phyloP scores from a whole-genome alignment of 2,797 vertebrate genomes.

The Acanthopagrus latus region DNA sequence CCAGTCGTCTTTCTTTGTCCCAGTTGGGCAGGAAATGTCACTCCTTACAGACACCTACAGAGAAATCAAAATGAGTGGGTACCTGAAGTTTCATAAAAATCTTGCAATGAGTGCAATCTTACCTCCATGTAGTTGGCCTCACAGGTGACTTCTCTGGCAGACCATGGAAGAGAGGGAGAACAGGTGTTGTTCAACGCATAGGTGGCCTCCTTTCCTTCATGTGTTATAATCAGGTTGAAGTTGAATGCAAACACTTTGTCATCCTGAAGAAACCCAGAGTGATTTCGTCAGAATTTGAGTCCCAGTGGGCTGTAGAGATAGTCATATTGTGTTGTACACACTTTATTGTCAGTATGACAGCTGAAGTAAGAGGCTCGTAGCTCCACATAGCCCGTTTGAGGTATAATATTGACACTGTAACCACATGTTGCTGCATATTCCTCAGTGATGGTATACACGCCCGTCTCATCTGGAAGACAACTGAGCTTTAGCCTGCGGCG shows the following conservation, averaged over 20 bases:
- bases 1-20: slow-evolving; percentile 6
- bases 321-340: slow-evolving; percentile 8
- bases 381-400: slow-evolving; percentile 45
- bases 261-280: slow-evolving; percentile 51
- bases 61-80: not conserved
- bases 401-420: slow-evolving; percentile 63
- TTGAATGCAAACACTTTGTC: slow-evolving; percentile 74
- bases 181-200: slow-evolving; percentile 77
- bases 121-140: slow-evolving; percentile 73
- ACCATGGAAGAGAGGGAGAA: slow-evolving; percentile 69
- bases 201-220: slow-evolving; percentile 42
- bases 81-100: no score
- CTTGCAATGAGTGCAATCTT: slow-evolving; percentile 28
- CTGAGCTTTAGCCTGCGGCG: not conserved
- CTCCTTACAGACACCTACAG: slow-evolving; percentile 12
- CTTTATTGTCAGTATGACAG: slow-evolving; percentile 74
- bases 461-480: slow-evolving; percentile 46
- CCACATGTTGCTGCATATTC: slow-evolving; percentile 76
- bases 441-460: slow-evolving; percentile 55
- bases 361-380: slow-evolving; percentile 84
- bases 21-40: slow-evolving; percentile 15
- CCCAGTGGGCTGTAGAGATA: not conserved
- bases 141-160: slow-evolving; percentile 82
- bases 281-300: no score
- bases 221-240: slow-evolving; percentile 73